Base-by-base conservation (phyloP, 2,113 vertebrate species). In the Anoplopoma fimbria region DNA sequence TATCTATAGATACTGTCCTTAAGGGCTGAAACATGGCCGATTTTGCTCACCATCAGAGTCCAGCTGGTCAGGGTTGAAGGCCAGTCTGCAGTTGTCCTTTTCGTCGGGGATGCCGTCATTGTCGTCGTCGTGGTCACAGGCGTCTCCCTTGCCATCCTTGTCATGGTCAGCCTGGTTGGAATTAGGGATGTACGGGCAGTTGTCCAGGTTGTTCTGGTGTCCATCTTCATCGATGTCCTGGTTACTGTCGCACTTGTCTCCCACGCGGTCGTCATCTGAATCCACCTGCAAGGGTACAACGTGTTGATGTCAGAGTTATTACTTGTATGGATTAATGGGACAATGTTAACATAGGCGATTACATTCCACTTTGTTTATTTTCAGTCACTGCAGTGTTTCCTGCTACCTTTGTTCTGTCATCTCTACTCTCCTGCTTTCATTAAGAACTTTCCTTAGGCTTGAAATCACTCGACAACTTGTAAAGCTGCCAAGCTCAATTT, bases 221-320 rank as follows among this genome's bases (percentile, higher is more conserved):
- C 98, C 98, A 7, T 99, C 98, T 88, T 99, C 98, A 81, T 99
- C 98, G n/a, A 99, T 99, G 84, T 99, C 98, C 90, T 99, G 97
- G 89, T 99, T 99, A 89, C 95, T 98, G 94, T 99, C 98, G 36
- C 98, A 99, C 57, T 97, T 95, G 78, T 99, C 98, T 74, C 98
- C 98, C 42, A 99, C 97, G 8, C 76, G 97, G 84, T 99, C 98
- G 19, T 98, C 98, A 84, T 99, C 98, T 0, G 97, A 96, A 89
- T 99, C 98, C 63, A 97, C 93, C 98, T 99, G 89, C 40, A 69
- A 64, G 19, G 25, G 38, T 17, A 38, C 40, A 82, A 51, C 12
- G n/a, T 77, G 77, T 64, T 55, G 7, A 5, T 7, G 14, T 72
- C 29, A 55, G 17, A n/a, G 29, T 40, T 49, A n/a, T 17, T 23